These are phyloP conservation scores for Anguilla pacifica DNA, from an alignment of 2,797 vertebrate species.

Conservation along the genomic window DNA sequence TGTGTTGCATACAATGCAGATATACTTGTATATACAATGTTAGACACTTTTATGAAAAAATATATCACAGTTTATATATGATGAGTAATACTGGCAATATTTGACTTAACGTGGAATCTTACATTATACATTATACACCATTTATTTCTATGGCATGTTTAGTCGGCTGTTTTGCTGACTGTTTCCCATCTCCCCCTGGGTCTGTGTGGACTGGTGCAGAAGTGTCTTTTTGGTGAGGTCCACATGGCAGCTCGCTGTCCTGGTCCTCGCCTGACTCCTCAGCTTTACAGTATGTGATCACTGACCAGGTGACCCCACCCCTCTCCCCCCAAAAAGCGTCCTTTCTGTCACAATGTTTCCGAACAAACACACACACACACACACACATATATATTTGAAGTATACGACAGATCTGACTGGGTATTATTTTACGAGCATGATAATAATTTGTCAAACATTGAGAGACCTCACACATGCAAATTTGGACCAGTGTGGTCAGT, in stretches of 20 bases:
- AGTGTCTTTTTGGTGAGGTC: slow-evolving; percentile 19
- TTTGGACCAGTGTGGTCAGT: neutral
- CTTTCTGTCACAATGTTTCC: neutral
- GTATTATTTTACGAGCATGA: slow-evolving; percentile 6
- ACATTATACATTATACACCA: slow-evolving; percentile 51
- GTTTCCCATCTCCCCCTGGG: neutral
- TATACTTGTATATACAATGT: slow-evolving; percentile 59
- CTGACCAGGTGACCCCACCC: neutral
- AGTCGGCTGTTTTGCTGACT: slow-evolving; percentile 42
- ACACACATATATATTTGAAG: neutral
- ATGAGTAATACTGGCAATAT: slow-evolving; percentile 70
- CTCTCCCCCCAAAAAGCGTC: neutral
- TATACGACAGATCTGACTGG: slow-evolving; percentile 11
- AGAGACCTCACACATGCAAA: neutral
- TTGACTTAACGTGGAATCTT: slow-evolving; percentile 60
- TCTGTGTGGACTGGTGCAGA: slow-evolving; percentile 39
- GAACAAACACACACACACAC: neutral
- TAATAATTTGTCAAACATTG: neutral
- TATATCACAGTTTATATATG: slow-evolving; percentile 70
- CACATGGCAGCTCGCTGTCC: slow-evolving; percentile 14
- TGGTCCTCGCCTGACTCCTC: neutral
- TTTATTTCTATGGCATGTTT: slow-evolving; percentile 58
- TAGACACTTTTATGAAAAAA: slow-evolving; percentile 55
- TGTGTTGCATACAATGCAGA: slow-evolving; percentile 44
- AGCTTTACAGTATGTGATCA: neutral